A percentile compares a stretch with the other conserved stretches of the same genome.
These are phyloP conservation scores for Syngnathus acus DNA, from an alignment of 2,797 vertebrate species.

Conservation along the genomic window DNA sequence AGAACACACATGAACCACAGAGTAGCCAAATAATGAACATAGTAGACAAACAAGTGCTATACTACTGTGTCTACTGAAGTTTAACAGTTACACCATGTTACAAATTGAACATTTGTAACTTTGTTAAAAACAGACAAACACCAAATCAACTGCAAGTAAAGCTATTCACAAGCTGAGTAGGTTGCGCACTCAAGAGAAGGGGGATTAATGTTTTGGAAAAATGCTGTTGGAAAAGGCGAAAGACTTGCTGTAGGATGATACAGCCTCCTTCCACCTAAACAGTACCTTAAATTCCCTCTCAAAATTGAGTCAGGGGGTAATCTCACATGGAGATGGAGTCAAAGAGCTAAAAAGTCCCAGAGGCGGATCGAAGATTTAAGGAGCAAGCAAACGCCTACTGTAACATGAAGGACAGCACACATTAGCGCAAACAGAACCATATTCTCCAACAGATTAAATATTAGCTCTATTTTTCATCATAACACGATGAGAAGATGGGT, in stretches of 20 bases:
- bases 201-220: not conserved
- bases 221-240: conserved; percentile 18
- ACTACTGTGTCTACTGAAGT: too few species aligned
- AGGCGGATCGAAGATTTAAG: conserved; percentile 13
- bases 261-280: conserved; percentile 27
- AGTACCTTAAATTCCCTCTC: conserved; percentile 36
- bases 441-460: not conserved
- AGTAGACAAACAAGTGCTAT: not conserved
- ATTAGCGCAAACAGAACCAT: not conserved
- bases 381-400: conserved; percentile 8
- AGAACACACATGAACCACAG: not conserved
- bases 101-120: not conserved
- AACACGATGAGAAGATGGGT: not conserved
- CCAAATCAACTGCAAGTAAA: not conserved
- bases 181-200: not conserved
- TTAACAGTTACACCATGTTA: too few species aligned
- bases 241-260: conserved; percentile 34
- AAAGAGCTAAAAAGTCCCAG: conserved; percentile 23
- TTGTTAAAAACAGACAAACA: not conserved
- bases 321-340: conserved; percentile 50
- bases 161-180: not conserved
- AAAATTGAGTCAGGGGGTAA: conserved; percentile 38
- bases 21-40: not conserved
- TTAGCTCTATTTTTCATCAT: not conserved
- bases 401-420: not conserved